A percentile compares a stretch with the other conserved stretches of the same genome.
These are phyloP conservation scores for Emydocephalus ijimae DNA, from an alignment of 2,113 vertebrate species.

Conservation along the genomic window DNA sequence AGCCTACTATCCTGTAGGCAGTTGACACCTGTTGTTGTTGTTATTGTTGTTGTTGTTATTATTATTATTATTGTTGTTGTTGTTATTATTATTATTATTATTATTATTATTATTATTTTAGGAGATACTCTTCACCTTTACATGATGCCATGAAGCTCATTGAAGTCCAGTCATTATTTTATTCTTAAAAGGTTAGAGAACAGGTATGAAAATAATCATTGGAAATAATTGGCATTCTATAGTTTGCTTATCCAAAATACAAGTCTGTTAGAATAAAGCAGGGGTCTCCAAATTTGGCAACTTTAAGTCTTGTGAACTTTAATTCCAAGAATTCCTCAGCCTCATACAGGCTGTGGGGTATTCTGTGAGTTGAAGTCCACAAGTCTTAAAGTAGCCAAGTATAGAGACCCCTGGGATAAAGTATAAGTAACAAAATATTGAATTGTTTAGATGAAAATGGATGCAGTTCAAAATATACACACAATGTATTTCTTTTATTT, in stretches of 20 bases:
- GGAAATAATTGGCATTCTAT: not conserved
- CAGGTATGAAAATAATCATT: slow-evolving; percentile 48
- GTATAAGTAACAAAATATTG: not conserved
- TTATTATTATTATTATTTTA: slow-evolving; percentile 7
- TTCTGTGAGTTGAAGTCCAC: not conserved
- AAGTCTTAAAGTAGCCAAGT: not conserved
- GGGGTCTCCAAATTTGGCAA: not conserved
- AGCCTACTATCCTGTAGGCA: not conserved
- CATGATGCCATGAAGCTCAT: slow-evolving; percentile 51
- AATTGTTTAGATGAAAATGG: not conserved
- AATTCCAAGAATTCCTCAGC: not conserved
- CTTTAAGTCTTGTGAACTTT: not conserved
- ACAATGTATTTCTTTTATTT: not conserved
- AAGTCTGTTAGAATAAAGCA: not conserved
- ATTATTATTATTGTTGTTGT: not conserved
- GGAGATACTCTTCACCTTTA: slow-evolving; percentile 40
- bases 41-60: not conserved
- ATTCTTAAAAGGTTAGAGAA: slow-evolving; percentile 29
- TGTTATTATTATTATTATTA: not conserved
- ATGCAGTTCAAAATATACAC: not conserved
- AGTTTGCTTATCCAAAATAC: slow-evolving; percentile 1
- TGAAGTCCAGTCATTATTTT: slow-evolving; percentile 31
- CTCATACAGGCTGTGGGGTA: not conserved
- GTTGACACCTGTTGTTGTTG: not conserved
- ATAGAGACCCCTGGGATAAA: not conserved